Conservation (phyloP, 1,140 invertebrate genomes). For the Latrodectus geometricus region DNA sequence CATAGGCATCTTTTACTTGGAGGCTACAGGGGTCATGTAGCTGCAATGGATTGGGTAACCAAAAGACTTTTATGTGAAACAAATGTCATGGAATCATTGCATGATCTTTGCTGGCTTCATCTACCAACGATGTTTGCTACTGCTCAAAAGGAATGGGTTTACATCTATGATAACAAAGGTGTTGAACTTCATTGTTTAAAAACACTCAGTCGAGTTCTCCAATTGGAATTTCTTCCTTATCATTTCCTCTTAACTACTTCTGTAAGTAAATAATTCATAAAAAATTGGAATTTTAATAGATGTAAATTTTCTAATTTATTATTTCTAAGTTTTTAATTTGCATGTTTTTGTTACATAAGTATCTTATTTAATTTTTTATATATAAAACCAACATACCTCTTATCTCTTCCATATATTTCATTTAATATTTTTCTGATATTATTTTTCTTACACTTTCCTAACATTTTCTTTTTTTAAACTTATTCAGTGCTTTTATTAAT, state of each 20-base stretch:
- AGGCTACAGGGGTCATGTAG: slow-evolving; percentile 91
- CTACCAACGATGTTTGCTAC: slow-evolving; percentile 97
- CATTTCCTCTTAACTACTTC: slow-evolving; percentile 93
- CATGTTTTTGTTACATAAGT: too few relatives aligned
- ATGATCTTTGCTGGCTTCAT: slow-evolving; percentile 88
- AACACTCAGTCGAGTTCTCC: slow-evolving; percentile 80
- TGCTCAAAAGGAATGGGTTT: slow-evolving; percentile 96
- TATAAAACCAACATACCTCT: too few relatives aligned
- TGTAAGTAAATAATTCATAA: slow-evolving; percentile 72
- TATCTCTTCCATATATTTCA: too few relatives aligned
- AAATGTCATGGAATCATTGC: slow-evolving; percentile 96
- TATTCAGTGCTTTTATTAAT: too few relatives aligned
- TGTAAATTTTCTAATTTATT: too few relatives aligned
- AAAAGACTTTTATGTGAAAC: slow-evolving; percentile 96
- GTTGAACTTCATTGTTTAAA: slow-evolving; percentile 97
- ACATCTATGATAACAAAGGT: slow-evolving; percentile 97
- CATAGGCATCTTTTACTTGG: slow-evolving; percentile 76
- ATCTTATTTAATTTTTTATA: too few relatives aligned
- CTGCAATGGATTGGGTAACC: slow-evolving; percentile 97
- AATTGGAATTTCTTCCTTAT: slow-evolving; percentile 95
- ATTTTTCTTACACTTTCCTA: too few relatives aligned
- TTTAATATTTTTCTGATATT: too few relatives aligned
- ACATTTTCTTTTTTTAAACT: too few relatives aligned
- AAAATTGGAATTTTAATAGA: too few relatives aligned
- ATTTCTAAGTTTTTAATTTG: too few relatives aligned